Base-by-base conservation (phyloP, 1,140 invertebrate species). In the Leptestheria dahalacensis region DNA sequence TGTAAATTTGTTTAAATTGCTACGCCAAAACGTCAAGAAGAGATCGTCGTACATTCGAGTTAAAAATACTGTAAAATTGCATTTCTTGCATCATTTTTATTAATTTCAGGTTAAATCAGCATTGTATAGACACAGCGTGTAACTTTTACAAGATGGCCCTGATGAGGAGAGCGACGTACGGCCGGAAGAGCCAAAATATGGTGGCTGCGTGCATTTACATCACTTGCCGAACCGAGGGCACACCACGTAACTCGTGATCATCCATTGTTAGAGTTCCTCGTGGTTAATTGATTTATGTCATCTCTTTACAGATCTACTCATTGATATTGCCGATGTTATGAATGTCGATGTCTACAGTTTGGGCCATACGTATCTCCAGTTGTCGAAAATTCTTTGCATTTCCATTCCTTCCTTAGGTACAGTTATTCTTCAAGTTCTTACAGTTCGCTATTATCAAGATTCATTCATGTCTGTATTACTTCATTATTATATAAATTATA, bases 131-230 rank as follows among this genome's bases (percentile, higher is more conserved):
- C 59, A 93, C 85, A 21, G 88, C 94, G 3, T 87, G 89, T 64
- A 93, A 91, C 68, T 97, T 97, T 73, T 99, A 95, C 71, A 97
- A 95, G 76, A 86, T 97, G 85, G 95, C 93, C 26, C 71, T 97
- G n/a, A 78, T 78, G 52, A 72, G 83, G 63, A 82, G 92, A 68
- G 74, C 98, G 21, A 98, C 94, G 0, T 81, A 91, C 67, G 96
- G 96, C 29, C 75, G 95, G 24, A 90, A 86, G 63, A 84, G 88
- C 65, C 80, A 81, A n/a, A 87, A 92, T 66, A 92, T 98, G 60
- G 84, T 95, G 70, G 94, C 94, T 58, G 93, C 96, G 48, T 99
- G 95, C 76, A 82, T 99, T 9, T 99, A 99, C 68, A 91, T 99
- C 64, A 95, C 92, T 1, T 98, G 95, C 68, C 77, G 96, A 61